Conservation (phyloP, 2,888 invertebrate genomes). For the Pogonocherus hispidulus region DNA sequence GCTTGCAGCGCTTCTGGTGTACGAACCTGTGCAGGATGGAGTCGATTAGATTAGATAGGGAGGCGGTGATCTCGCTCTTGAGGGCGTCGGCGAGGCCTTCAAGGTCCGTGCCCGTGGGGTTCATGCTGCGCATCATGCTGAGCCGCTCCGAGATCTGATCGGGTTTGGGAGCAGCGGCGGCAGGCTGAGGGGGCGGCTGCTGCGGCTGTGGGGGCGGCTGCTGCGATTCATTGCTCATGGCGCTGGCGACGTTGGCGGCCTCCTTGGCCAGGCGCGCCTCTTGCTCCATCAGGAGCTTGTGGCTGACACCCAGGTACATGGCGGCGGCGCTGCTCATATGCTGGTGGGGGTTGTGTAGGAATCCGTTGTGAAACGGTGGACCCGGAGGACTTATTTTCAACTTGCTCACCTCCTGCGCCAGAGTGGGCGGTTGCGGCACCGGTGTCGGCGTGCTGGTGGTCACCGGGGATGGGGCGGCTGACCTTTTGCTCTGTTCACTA, state of each 20-base stretch:
- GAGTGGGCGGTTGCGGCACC: constrained; percentile 58
- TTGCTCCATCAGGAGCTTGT: constrained; percentile 85
- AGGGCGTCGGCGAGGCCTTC: constrained; percentile 92
- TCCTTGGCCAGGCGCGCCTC: constrained; percentile 81
- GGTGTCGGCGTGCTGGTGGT: constrained; percentile 70
- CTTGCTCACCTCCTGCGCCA: constrained; percentile 66
- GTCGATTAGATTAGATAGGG: constrained; percentile 88
- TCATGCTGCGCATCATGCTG: constrained; percentile 80
- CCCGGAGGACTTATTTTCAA: constrained; percentile 67
- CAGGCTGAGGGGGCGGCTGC: constrained; percentile 68
- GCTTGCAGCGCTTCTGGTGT: constrained; percentile 85
- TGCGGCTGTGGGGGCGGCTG: constrained; percentile 69
- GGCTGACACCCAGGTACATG: constrained; percentile 84
- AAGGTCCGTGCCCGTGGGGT: constrained; percentile 82
- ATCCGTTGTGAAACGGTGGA: constrained; percentile 69
- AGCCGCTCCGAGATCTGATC: constrained; percentile 84
- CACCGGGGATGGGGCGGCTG: constrained; percentile 72
- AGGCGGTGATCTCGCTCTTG: constrained; percentile 90
- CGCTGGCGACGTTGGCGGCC: constrained; percentile 71
- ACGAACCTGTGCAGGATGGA: constrained; percentile 88
- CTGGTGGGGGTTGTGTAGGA: constrained; percentile 67
- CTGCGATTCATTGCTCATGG: constrained; percentile 72
- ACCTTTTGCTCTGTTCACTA: constrained; percentile 72
- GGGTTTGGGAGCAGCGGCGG: constrained; percentile 68
- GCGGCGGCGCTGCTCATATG: constrained; percentile 71